These are phyloP conservation scores for Lampropteryx suffumata DNA, from an alignment of 2,888 invertebrate species.

Conservation along the genomic window DNA sequence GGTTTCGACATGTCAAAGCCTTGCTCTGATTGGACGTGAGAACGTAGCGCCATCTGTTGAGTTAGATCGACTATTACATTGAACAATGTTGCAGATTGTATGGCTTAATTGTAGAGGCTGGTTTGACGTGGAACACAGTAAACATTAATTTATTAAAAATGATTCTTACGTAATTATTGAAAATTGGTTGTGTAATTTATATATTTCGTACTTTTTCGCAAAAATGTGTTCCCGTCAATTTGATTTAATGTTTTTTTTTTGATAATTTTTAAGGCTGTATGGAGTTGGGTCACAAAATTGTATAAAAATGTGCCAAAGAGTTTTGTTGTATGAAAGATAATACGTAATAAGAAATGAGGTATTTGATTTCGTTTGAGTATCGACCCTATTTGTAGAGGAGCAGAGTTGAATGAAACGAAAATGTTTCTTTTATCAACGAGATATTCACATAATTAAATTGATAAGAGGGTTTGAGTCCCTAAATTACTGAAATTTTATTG, in stretches of 20 bases:
- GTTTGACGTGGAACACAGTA: slow-evolving; percentile 10
- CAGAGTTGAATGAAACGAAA: no score
- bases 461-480: no score
- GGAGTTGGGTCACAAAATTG: slow-evolving; percentile 30
- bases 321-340: slow-evolving; percentile 28
- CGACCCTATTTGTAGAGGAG: slow-evolving; percentile 14
- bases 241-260: not conserved
- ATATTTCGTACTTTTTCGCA: no score
- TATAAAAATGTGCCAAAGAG: slow-evolving; percentile 36
- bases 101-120: slow-evolving; percentile 11
- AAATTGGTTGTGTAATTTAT: not conserved
- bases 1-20: not conserved
- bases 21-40: slow-evolving; percentile 1
- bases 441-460: no score
- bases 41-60: slow-evolving; percentile 6
- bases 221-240: slow-evolving; percentile 11
- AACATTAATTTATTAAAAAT: not conserved
- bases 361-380: slow-evolving; percentile 19
- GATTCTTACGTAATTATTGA: not conserved
- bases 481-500: no score
- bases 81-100: not conserved
- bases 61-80: not conserved
- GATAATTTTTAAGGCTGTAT: slow-evolving; percentile 3
- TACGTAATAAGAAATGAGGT: slow-evolving; percentile 24
- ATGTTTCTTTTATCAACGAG: no score